Conservation (phyloP, 2,113 vertebrate species). For the Chloropsis cyanopogon region DNA sequence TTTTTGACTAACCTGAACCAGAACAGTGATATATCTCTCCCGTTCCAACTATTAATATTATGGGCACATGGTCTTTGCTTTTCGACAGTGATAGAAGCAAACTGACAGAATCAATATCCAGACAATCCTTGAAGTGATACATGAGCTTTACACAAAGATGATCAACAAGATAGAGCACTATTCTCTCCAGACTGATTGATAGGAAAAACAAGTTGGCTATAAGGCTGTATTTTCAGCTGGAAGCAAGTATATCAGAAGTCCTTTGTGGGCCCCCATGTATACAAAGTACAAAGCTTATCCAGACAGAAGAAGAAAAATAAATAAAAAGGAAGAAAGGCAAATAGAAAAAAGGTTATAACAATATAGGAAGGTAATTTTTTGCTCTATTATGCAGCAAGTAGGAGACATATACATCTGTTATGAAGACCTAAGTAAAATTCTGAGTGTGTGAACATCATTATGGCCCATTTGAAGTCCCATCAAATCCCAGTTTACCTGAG, state of each 20-base stretch:
- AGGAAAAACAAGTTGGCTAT: not conserved
- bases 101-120: conserved; percentile 41
- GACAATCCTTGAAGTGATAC: conserved; percentile 43
- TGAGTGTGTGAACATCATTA: not conserved
- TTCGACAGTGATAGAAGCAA: not conserved
- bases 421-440: not conserved
- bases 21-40: not conserved
- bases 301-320: not conserved
- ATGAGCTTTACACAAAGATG: conserved; percentile 42
- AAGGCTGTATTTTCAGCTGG: not conserved
- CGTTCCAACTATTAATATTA: not conserved
- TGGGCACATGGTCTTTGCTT: not conserved
- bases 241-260: not conserved
- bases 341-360: not conserved
- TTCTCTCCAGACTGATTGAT: not conserved
- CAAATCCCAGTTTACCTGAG: not conserved
- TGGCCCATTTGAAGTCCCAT: not conserved
- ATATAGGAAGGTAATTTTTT: not conserved
- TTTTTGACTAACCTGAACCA: conserved; percentile 15
- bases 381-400: not conserved
- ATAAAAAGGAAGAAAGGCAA: not conserved
- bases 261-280: not conserved
- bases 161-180: conserved; percentile 20
- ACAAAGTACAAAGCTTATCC: not conserved
- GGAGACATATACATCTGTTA: not conserved